These are phyloP conservation scores for Puffinus mauretanicus DNA, from an alignment of 2,113 vertebrate species.

Conservation along the genomic window DNA sequence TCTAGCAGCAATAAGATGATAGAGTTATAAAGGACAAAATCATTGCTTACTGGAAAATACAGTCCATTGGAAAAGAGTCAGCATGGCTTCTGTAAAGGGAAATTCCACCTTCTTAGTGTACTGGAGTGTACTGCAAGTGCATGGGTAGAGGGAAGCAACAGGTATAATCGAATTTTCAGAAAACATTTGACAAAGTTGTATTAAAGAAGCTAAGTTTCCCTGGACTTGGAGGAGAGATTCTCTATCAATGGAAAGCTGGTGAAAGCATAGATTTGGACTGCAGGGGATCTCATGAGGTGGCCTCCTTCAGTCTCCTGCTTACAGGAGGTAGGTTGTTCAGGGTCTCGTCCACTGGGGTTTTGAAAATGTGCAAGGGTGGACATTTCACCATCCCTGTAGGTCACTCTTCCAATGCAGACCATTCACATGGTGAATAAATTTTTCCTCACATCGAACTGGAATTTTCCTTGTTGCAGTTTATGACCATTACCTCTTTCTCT, in stretches of 20 bases:
- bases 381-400: neutral
- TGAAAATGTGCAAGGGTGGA: neutral
- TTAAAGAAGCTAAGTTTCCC: neutral
- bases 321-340: neutral
- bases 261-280: neutral
- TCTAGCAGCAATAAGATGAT: neutral
- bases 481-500: neutral
- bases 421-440: neutral
- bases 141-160: neutral
- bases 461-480: neutral
- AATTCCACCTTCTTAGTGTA: neutral
- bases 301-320: neutral
- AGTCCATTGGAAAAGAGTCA: neutral
- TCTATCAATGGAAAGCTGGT: neutral
- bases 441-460: neutral
- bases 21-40: neutral
- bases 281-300: neutral
- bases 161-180: neutral
- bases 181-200: neutral
- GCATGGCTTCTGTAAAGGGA: neutral
- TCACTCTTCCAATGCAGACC: neutral
- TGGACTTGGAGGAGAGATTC: neutral
- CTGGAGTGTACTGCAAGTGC: neutral
- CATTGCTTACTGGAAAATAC: neutral
- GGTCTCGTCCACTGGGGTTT: neutral